Percentiles rank a stretch among this genome's conserved stretches.
Evolutionary conservation across 2,888 invertebrate genomes (phyloP).

Genomic region (Drosophila anceps): DNA sequence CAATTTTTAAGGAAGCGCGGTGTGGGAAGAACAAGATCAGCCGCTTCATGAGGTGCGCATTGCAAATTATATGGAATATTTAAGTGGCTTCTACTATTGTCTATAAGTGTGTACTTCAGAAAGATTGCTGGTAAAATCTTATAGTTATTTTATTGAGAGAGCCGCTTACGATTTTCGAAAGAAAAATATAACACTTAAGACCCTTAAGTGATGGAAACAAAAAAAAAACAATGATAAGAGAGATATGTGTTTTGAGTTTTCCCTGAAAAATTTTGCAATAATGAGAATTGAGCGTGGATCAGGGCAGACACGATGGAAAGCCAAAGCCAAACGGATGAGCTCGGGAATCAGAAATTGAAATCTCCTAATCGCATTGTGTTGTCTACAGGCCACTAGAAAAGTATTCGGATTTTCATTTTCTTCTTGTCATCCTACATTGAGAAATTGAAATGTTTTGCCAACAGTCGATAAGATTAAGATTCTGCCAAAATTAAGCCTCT

Average conservation of each 20-base stretch:
- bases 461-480: conserved; percentile 43
- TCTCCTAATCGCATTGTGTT: conserved; percentile 34
- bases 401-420: conserved; percentile 16
- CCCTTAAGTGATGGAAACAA: conserved; percentile 34
- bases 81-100: background rate
- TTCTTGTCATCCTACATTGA: conserved; percentile 16
- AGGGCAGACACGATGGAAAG: conserved; percentile 30
- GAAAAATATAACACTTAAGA: conserved; percentile 19
- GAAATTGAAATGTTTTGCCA: conserved; percentile 21
- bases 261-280: conserved; percentile 23
- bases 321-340: conserved; percentile 39
- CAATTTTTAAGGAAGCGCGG: background rate
- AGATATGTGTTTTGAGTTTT: conserved; percentile 17
- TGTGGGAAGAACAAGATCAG: background rate
- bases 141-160: conserved; percentile 18
- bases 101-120: background rate
- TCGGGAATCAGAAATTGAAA: conserved; percentile 15
- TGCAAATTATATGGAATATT: background rate
- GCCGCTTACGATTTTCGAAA: conserved; percentile 26
- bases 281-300: conserved; percentile 25
- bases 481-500: conserved; percentile 13
- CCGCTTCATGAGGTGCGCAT: background rate
- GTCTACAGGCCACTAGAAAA: conserved; percentile 10
- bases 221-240: conserved; percentile 52
- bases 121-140: conserved; percentile 1